Evolutionary conservation across 2,113 vertebrate genomes (phyloP).

Genomic region (Crotalus tigris): DNA sequence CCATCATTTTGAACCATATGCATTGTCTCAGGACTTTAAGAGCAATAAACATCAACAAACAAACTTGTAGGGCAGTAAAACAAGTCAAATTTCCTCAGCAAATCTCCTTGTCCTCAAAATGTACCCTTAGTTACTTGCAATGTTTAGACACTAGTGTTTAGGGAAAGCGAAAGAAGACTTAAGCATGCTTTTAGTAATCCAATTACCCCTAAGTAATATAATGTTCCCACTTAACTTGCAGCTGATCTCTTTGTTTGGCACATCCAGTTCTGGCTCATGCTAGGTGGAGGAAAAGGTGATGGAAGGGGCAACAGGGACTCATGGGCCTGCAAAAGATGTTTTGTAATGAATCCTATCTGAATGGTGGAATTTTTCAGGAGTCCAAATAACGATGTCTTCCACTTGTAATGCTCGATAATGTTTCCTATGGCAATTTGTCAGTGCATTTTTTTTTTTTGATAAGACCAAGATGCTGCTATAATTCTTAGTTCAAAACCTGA

Average conservation of each 20-base stretch:
- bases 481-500: background rate
- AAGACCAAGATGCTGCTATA: background rate
- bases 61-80: background rate
- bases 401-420: background rate
- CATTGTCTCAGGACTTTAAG: background rate
- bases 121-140: conserved; percentile 21
- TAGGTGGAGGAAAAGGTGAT: conserved; percentile 38
- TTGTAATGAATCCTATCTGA: background rate
- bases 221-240: conserved; percentile 56
- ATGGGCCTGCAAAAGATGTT: background rate
- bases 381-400: background rate
- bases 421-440: background rate
- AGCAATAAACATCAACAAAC: background rate
- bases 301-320: background rate
- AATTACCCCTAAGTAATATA: conserved; percentile 53
- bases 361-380: background rate
- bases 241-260: conserved; percentile 52
- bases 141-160: conserved; percentile 14
- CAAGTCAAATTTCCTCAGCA: conserved; percentile 19
- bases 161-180: conserved; percentile 36
- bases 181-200: conserved; percentile 27
- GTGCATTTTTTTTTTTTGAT: background rate
- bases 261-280: conserved; percentile 22
- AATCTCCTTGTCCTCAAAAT: conserved; percentile 2
- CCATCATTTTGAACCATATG: background rate